Percentiles rank a stretch among this genome's conserved stretches.
Evolutionary conservation across 1,140 invertebrate species (phyloP).

Genomic region (Melanaphis sacchari): DNA sequence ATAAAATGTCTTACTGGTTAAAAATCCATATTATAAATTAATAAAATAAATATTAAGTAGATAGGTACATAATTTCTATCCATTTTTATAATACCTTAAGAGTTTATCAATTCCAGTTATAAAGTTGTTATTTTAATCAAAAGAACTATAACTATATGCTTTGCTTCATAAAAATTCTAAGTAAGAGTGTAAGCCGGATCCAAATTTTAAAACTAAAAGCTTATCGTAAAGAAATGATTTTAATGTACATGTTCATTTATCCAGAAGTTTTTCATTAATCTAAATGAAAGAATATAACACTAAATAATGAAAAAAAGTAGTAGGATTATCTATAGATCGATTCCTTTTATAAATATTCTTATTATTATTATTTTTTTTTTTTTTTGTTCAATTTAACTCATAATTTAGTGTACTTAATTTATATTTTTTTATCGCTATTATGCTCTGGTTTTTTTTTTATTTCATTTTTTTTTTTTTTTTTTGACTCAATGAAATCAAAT

Average conservation of each 20-base stretch:
- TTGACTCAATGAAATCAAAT: not conserved
- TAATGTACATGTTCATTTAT: not conserved
- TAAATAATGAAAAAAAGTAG: not conserved
- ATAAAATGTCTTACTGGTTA: not conserved
- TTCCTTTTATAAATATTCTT: not conserved
- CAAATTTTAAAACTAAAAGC: not conserved
- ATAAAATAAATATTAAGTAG: not conserved
- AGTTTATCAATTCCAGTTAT: not conserved
- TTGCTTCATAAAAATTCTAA: not conserved
- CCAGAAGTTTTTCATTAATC: not conserved
- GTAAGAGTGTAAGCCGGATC: not conserved
- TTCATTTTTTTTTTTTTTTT: not conserved
- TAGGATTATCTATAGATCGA: not conserved
- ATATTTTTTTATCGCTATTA: not conserved
- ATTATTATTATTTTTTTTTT: no score
- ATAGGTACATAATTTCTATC: not conserved
- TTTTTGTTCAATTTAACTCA: not conserved
- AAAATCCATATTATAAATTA: not conserved
- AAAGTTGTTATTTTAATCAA: not conserved
- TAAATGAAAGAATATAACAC: not conserved
- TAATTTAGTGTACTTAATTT: not conserved
- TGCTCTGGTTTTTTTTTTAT: not conserved
- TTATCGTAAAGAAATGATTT: not conserved
- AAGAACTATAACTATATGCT: not conserved
- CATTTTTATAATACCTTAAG: not conserved